These are phyloP conservation scores for Malacoraja senta DNA, from an alignment of 2,797 vertebrate species.

Conservation along the genomic window DNA sequence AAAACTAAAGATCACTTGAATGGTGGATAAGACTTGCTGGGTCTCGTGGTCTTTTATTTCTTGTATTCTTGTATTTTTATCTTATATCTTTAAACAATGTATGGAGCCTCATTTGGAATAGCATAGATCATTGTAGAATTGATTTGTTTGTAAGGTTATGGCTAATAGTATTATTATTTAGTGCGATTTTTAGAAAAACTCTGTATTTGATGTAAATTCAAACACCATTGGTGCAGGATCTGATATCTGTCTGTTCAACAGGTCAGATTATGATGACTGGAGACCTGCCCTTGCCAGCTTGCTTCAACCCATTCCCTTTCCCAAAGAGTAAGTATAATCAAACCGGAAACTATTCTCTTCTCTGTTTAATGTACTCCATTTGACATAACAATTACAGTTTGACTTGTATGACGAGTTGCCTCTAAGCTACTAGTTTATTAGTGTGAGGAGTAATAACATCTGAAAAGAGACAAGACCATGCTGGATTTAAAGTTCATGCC, in stretches of 20 bases:
- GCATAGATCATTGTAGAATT: neutral
- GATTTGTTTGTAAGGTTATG: neutral
- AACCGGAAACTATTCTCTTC: neutral
- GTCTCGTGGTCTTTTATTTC: no score
- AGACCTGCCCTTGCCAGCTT: conserved; percentile 93
- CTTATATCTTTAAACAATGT: neutral
- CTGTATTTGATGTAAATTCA: neutral
- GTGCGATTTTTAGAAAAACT: neutral
- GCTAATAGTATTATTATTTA: neutral
- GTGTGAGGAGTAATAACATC: neutral
- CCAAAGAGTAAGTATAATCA: conserved; percentile 85
- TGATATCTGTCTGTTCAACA: conserved; percentile 49
- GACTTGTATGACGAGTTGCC: neutral
- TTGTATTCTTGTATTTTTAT: neutral
- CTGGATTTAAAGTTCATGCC: neutral
- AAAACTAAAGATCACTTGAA: neutral
- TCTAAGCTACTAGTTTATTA: neutral
- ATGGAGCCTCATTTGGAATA: neutral
- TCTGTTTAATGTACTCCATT: neutral
- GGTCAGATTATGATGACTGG: conserved; percentile 97
- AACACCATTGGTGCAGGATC: neutral
- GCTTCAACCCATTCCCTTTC: conserved; percentile 96
- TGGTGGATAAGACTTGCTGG: neutral
- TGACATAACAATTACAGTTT: neutral
- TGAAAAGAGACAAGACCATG: neutral